Base-by-base conservation (phyloP, 2,113 vertebrate species). In the Phoxinus phoxinus region DNA sequence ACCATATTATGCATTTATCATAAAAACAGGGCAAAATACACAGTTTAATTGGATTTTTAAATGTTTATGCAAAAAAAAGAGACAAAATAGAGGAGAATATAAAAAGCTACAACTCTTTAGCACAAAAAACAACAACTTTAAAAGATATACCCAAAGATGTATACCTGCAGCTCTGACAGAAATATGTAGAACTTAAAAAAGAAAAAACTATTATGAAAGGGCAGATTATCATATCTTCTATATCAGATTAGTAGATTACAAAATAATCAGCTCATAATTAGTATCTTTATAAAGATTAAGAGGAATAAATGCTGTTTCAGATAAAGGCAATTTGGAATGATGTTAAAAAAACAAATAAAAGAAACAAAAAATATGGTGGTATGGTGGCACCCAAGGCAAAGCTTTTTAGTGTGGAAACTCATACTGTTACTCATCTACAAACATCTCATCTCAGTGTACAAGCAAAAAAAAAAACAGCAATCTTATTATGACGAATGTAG, bases 241-340 rank as follows among this genome's bases (percentile, higher is more conserved):
- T n/a, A n/a, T n/a, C n/a, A n/a, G n/a, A 17, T 11, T 27, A 1
- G 4, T 8, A 69, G 27, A 73, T 25, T 25, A 72, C 11, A n/a
- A 32, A 56, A 77, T 56, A 77, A 77, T 32, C 32, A 71, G 8
- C 53, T n/a, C 21, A 78, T 56, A 61, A 59, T 79, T 3, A 59
- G 23, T 61, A 25, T 41, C 7, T 2, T 59, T 25, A n/a, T 63
- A 4, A 27, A 41, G 25, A 79, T 58, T 37, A 6, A 76, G 46
- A 53, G 46, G 6, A 37, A 37, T 21, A 78, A 37, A 75, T n/a
- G 35, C 23, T 9, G 13, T 61, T 37, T 56, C 9, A 23, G 48
- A 7, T 51, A 51, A 75, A 53, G 15, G 2, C 44, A 37, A 25
- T 56, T 2, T 37, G 11, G 41, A n/a, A 32, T 59, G 41, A 79